A percentile compares a stretch with the other conserved stretches of the same genome.
These are phyloP conservation scores for Crossocerus cetratus DNA, from an alignment of 2,888 invertebrate species.

Conservation along the genomic window DNA sequence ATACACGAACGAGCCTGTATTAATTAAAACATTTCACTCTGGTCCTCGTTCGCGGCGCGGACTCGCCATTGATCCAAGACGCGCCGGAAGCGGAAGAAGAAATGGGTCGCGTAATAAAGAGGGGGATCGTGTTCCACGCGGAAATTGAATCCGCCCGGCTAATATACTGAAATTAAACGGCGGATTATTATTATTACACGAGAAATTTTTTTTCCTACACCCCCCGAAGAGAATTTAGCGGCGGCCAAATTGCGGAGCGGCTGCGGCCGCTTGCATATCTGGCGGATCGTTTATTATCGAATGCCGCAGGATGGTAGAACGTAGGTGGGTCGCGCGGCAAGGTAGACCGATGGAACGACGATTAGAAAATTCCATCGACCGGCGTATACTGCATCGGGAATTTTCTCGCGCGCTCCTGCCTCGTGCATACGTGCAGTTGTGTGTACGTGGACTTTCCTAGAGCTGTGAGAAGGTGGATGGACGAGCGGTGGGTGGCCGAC, in stretches of 20 bases:
- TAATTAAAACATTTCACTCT: too few species aligned
- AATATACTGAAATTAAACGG: too few species aligned
- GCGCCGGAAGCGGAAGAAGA: not conserved
- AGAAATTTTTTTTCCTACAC: too few species aligned
- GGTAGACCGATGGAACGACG: slow-evolving; percentile 67
- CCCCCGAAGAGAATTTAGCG: too few species aligned
- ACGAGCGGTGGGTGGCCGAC: too few species aligned
- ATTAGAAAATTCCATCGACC: slow-evolving; percentile 72
- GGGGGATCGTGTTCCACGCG: not conserved
- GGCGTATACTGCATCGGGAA: slow-evolving; percentile 29
- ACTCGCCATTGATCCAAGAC: not conserved
- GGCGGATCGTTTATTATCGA: slow-evolving; percentile 36
- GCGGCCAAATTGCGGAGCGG: not conserved
- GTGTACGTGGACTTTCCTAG: slow-evolving; percentile 9
- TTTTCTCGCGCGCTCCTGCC: slow-evolving; percentile 34
- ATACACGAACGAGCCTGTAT: slow-evolving; percentile 50
- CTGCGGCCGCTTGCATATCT: slow-evolving; percentile 14
- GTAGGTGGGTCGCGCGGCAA: slow-evolving; percentile 37
- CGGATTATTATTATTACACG: too few species aligned
- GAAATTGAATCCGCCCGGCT: too few species aligned
- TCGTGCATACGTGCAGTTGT: slow-evolving; percentile 11
- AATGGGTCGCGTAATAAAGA: not conserved
- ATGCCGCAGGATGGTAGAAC: slow-evolving; percentile 8
- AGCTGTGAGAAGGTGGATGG: slow-evolving; percentile 28
- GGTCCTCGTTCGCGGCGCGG: not conserved